These are phyloP conservation scores for Hipposideros larvatus DNA, from an alignment of 2,797 vertebrate species.

Conservation along the genomic window DNA sequence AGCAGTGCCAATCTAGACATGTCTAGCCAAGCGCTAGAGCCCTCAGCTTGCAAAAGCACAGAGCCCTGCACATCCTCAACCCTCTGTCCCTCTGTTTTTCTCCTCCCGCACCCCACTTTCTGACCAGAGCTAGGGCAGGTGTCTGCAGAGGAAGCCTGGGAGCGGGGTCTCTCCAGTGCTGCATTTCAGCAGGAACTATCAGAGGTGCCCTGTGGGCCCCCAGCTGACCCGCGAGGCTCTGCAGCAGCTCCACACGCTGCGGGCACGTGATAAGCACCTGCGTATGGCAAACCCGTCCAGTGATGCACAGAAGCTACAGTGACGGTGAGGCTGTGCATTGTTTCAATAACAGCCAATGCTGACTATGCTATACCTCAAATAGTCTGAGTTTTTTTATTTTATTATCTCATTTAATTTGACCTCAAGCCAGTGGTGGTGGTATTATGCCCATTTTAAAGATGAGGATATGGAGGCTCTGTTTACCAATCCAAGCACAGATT, in stretches of 20 bases:
- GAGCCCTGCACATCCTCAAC: neutral
- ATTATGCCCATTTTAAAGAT: neutral
- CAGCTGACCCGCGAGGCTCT: neutral
- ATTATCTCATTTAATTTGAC: neutral
- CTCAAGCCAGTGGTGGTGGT: neutral
- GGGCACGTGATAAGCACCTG: neutral
- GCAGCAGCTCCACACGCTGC: neutral
- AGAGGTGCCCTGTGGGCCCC: rapidly evolving
- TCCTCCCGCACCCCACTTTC: too few species aligned
- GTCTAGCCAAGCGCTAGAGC: neutral
- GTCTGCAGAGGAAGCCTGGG: neutral
- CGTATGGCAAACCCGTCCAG: neutral
- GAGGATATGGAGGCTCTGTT: neutral
- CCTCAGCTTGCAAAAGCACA: neutral
- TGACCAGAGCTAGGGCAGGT: too few species aligned
- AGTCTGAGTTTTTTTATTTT: neutral
- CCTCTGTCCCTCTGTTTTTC: neutral
- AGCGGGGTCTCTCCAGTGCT: neutral
- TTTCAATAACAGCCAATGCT: neutral
- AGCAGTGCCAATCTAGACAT: neutral
- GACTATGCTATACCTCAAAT: neutral
- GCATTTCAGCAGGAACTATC: neutral
- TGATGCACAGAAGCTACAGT: rapidly evolving
- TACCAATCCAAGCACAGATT: neutral
- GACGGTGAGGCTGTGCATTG: rapidly evolving